Evolutionary conservation across 2,888 invertebrate species (phyloP).

Genomic region (Acleris laterana): DNA sequence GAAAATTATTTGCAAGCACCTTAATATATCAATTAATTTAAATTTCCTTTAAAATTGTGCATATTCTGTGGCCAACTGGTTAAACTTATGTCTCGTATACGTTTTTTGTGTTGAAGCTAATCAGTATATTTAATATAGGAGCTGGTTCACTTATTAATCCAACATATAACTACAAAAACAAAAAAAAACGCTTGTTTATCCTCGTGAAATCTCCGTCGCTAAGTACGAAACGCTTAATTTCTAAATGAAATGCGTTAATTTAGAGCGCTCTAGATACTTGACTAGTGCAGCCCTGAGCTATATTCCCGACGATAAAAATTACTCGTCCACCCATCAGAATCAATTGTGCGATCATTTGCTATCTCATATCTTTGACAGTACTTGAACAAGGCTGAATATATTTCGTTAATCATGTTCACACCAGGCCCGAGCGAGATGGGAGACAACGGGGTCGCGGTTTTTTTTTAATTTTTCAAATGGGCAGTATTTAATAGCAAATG

Average conservation of each 20-base stretch:
- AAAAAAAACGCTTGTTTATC: slow-evolving; percentile 27
- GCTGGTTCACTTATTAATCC: no score
- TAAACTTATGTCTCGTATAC: no score
- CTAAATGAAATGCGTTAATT: slow-evolving; percentile 44
- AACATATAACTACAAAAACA: neutral
- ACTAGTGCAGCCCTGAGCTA: slow-evolving; percentile 57
- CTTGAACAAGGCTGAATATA: slow-evolving; percentile 15
- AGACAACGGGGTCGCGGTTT: no score
- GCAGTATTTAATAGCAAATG: no score
- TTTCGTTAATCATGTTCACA: neutral
- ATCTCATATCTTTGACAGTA: slow-evolving; percentile 3
- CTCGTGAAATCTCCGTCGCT: neutral
- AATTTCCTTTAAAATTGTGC: no score
- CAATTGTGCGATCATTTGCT: slow-evolving; percentile 23
- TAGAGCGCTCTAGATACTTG: slow-evolving; percentile 51
- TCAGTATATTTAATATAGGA: no score
- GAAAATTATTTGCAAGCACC: no score
- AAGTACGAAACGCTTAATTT: slow-evolving; percentile 39
- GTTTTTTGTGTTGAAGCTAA: no score
- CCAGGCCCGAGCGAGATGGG: no score
- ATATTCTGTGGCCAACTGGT: no score
- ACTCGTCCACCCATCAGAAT: slow-evolving; percentile 24
- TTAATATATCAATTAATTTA: no score
- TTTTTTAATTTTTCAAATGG: no score
- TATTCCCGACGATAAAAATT: slow-evolving; percentile 46